Base-by-base conservation (phyloP, 2,113 vertebrate species). In the Cottus gobio region DNA sequence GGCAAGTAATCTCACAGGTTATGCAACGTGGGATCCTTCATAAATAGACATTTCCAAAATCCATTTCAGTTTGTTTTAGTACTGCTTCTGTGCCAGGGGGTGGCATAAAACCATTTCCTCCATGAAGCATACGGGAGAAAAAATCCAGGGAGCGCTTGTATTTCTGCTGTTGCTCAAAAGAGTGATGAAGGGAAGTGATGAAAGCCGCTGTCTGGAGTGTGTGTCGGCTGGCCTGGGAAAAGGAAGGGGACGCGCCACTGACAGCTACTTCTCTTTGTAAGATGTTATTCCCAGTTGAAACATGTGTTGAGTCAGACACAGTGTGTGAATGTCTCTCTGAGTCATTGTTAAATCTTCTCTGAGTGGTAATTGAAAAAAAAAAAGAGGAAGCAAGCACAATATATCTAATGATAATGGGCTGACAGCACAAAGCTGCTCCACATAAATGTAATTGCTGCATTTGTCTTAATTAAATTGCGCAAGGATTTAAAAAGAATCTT, bases 231-330 rank as follows among this genome's bases (percentile, higher is more conserved):
- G 61, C 34, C n/a, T 10, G 63, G 74, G 46, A 24, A 8, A 16
- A 57, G 39, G 64, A 71, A 37, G 61, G 71, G 37, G 67, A 75
- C 37, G 13, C 56, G 0, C 58, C 74, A 20, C 77, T 82, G 82
- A 80, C 86, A 84, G 80, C 39, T 39, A 8, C 36, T 12, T 77
- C 57, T 77, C 75, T 71, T 71, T 88, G 78, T 74, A 66, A 26
- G 75, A 80, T 48, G 75, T 82, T 82, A 56, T 87, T 87, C 80
- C 82, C 80, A 15, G 13, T 42, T 67, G 82, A 78, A 80, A 75
- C 79, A 73, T 86, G 78, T 83, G 86, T 87, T 58, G 84, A 86
- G 79, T 88, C 80, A 88, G 74, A 69, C 75, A 56, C 26, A 3
- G 56, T 20, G 11, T 42, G 20, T 31, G 37, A 37, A 37, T 37